Conservation (phyloP, 2,113 vertebrate genomes). For the Spizaetus ornatus region DNA sequence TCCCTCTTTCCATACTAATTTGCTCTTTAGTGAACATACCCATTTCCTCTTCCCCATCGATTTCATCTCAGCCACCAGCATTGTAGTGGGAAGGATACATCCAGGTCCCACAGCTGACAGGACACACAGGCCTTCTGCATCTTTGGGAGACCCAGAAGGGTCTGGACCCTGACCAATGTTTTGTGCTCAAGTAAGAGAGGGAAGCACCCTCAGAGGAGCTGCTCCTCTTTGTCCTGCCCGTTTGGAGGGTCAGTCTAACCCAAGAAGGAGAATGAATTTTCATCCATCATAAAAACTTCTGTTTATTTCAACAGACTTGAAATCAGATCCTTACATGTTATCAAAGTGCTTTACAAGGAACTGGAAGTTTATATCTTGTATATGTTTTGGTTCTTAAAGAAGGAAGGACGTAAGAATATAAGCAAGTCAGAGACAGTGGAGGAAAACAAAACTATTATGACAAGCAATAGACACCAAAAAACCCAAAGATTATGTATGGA, state of each 20-base stretch:
- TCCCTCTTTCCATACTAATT: background rate
- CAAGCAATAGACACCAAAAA: background rate
- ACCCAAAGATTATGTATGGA: background rate
- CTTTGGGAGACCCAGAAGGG: background rate
- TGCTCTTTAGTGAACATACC: background rate
- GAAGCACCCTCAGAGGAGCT: background rate
- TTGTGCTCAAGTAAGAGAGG: background rate
- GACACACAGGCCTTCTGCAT: background rate
- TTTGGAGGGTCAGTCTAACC: background rate
- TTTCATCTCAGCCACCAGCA: background rate
- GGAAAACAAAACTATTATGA: background rate
- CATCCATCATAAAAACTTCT: background rate
- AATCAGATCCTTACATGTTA: background rate
- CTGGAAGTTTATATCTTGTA: background rate
- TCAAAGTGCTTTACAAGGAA: background rate
- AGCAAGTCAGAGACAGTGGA: background rate
- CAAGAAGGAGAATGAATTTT: background rate
- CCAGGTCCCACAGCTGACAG: background rate
- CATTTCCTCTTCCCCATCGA: background rate
- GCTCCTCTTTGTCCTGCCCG: accelerated
- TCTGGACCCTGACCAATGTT: background rate
- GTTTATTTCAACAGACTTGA: background rate
- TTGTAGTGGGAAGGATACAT: accelerated
- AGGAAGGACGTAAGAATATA: background rate
- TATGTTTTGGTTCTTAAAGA: background rate